Evolutionary conservation across 2,888 invertebrate genomes (phyloP), one percentile per base, ranked within the genome.

Genomic region (Acleris holmiana): DNA sequence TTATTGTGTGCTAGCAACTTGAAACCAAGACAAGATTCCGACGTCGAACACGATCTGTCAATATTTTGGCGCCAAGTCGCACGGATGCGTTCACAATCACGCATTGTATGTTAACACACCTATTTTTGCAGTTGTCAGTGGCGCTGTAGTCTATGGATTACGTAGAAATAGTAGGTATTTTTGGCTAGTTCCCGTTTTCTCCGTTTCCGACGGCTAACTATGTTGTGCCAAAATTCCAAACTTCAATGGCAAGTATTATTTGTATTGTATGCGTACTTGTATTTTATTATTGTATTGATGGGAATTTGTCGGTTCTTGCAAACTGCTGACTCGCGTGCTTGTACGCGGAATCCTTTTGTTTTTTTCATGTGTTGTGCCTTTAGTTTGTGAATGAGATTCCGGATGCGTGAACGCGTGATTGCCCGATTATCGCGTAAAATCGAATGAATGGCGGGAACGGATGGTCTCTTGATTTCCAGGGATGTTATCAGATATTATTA

Each of bases 21-120:
- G 49, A 65, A 60, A 65, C 61, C 48, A 55, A 49, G 41, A 61
- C 59, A 46, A 59, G 44, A 63, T 46, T 46, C 58, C 63, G 50
- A 55, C 23, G 58, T 54, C 57, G 58, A 41, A 64, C 44, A 59
- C 49, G 50, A 59, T 67, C 54, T 67, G 67, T 63, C 67, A 67
- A 67, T 59, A 63, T 67, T 67, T 63, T 67, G 67, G 67, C 67
- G 67, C 63, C 65, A 65, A 65, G 60, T 17, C 49, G 18, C 48
- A 60, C 65, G 65, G 65, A 55, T 50, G 60, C 65, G 49, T 59
- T 60, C 59, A 60, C 59, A 65, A 55, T 49, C 17, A 57, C 47
- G 21, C 29, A 41, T 59, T 44, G 25, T 53, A 18, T 7, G 19
- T 23, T 40, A 1, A 53, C 58, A 47, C 41, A 29, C n/a, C 44